phyloP scores from a whole-genome alignment of 2,888 invertebrate species.

The Automeris io region DNA sequence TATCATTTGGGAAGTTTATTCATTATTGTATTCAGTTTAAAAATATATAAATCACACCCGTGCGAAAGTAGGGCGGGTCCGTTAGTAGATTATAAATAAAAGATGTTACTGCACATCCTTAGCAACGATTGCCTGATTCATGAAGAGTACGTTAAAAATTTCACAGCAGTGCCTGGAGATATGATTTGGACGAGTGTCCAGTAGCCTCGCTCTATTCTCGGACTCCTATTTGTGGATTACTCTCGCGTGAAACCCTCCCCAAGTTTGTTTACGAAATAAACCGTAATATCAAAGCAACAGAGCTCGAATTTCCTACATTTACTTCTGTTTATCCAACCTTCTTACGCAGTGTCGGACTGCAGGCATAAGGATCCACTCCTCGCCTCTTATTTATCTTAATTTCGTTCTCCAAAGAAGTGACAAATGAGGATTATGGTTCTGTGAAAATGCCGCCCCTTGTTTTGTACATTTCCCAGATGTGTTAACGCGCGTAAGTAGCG shows the following conservation, averaged over 20 bases:
- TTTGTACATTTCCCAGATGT: conserved; percentile 30
- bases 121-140: conserved; percentile 5
- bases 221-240: conserved; percentile 73
- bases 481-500: conserved; percentile 16
- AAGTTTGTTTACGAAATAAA: conserved; percentile 39
- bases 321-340: conserved; percentile 34
- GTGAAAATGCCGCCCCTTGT: conserved; percentile 45
- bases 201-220: conserved; percentile 76
- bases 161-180: conserved; percentile 55
- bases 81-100: too few species aligned
- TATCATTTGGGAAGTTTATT: too few species aligned
- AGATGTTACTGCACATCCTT: conserved; percentile 5
- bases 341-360: conserved; percentile 26
- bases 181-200: conserved; percentile 61
- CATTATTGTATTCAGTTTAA: too few species aligned
- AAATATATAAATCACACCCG: too few species aligned
- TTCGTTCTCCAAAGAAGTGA: conserved; percentile 61
- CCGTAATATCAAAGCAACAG: conserved; percentile 39
- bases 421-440: conserved; percentile 56
- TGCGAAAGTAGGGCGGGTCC: too few species aligned
- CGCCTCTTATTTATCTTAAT: conserved; percentile 71
- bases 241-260: conserved; percentile 52
- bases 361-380: conserved; percentile 67
- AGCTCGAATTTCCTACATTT: conserved; percentile 34
- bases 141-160: conserved; percentile 31